Conservation (phyloP, 2,888 invertebrate species). For the Pristionchus mayeri region DNA sequence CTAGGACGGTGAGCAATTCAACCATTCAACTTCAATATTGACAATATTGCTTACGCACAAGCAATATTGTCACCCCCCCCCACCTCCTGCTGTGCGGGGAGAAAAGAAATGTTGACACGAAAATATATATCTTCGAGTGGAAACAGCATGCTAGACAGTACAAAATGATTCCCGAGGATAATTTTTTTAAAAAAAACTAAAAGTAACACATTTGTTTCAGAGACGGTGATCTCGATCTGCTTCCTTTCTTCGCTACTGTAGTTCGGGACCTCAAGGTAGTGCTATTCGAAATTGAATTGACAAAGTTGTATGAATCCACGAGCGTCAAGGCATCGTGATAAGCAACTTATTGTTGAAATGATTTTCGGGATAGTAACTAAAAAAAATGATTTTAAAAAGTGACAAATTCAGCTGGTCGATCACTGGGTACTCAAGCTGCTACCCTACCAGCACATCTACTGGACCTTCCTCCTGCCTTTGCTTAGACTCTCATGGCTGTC, state of each 20-base stretch:
- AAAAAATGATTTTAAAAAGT: background rate
- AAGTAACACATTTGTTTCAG: constrained; percentile 63
- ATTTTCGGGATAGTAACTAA: no score
- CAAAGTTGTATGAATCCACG: background rate
- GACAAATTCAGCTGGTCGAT: constrained; percentile 59
- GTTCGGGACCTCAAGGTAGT: constrained; percentile 70
- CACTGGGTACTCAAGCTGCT: constrained; percentile 66
- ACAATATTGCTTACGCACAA: no score
- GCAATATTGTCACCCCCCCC: no score
- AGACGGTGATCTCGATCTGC: constrained; percentile 74
- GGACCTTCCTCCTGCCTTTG: constrained; percentile 71
- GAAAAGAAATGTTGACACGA: no score
- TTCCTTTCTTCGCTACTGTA: constrained; percentile 75
- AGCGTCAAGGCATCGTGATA: background rate
- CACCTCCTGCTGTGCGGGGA: no score
- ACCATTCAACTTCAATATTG: no score
- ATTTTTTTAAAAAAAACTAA: no score
- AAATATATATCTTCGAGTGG: no score
- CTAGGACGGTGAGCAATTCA: constrained; percentile 51
- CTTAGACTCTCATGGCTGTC: constrained; percentile 73
- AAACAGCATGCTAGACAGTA: no score
- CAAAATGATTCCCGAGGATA: no score
- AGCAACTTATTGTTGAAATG: no score
- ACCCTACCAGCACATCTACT: constrained; percentile 74
- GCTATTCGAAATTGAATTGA: background rate